Percentiles rank a stretch among this genome's conserved stretches.
phyloP scores from a whole-genome alignment of 2,113 vertebrate species.

The Siniperca knerii region DNA sequence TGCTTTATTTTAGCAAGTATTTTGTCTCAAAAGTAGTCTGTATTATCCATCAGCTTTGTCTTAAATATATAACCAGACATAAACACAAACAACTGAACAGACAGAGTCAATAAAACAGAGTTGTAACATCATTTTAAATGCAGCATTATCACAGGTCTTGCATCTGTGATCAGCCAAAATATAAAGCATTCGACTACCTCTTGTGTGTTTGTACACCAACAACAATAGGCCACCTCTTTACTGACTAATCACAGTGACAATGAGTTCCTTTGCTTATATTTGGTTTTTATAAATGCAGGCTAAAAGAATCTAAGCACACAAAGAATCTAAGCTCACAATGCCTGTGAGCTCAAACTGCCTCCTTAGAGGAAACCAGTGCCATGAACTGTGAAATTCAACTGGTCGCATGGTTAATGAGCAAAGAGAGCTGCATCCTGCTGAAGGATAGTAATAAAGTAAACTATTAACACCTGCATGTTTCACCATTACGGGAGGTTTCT shows the following conservation, averaged over 20 bases:
- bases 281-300: neutral
- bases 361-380: slow-evolving; percentile 44
- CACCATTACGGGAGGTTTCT: slow-evolving; percentile 1
- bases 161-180: neutral
- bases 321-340: slow-evolving; percentile 30
- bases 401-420: slow-evolving; percentile 56
- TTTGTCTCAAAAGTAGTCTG: neutral
- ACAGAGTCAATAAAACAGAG: neutral
- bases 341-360: slow-evolving; percentile 40
- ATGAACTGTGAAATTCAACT: slow-evolving; percentile 56
- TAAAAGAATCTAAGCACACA: slow-evolving; percentile 26
- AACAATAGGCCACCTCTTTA: neutral
- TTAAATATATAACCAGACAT: neutral
- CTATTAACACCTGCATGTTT: slow-evolving; percentile 33
- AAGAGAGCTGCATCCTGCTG: slow-evolving; percentile 22
- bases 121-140: neutral
- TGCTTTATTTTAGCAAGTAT: neutral
- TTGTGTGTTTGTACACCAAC: neutral
- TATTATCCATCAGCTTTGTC: neutral
- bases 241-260: slow-evolving; percentile 15
- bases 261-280: neutral
- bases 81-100: slow-evolving; percentile 11
- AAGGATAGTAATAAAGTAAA: slow-evolving; percentile 43
- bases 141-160: neutral
- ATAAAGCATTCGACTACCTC: neutral